Evolutionary conservation across 1,140 invertebrate species (phyloP).

Genomic region (Drosophila lacertosa): DNA sequence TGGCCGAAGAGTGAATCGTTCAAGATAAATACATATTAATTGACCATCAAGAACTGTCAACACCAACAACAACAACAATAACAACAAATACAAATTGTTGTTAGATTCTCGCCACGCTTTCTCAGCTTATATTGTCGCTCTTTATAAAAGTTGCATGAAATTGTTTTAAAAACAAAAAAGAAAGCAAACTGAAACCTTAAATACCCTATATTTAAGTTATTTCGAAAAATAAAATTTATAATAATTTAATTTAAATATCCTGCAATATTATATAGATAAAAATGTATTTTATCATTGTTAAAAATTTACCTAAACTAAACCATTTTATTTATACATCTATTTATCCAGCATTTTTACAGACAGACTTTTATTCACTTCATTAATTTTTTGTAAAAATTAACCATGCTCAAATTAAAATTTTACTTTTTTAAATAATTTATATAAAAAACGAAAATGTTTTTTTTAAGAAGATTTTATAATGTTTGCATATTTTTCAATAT

Average conservation of each 20-base stretch:
- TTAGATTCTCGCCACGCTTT: constrained; percentile 76
- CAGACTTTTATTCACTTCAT: too few relatives aligned
- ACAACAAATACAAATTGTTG: constrained; percentile 54
- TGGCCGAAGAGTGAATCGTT: constrained; percentile 34
- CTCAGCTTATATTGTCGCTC: constrained; percentile 32
- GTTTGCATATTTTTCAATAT: too few relatives aligned
- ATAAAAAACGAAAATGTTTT: too few relatives aligned
- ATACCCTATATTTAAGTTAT: constrained; percentile 27
- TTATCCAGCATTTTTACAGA: too few relatives aligned
- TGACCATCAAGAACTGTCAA: constrained; percentile 68
- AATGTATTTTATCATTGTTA: background rate
- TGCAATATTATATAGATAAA: background rate
- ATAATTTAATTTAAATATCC: too few relatives aligned
- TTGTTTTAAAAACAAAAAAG: constrained; percentile 23
- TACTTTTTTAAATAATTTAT: too few relatives aligned
- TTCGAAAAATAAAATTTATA: background rate
- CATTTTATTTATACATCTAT: too few relatives aligned
- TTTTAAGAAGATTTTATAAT: too few relatives aligned
- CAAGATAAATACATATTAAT: constrained; percentile 69
- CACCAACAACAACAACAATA: constrained; percentile 43
- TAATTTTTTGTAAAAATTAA: too few relatives aligned
- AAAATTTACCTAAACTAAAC: background rate
- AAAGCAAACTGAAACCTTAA: background rate
- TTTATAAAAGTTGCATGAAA: constrained; percentile 61
- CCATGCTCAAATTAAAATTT: too few relatives aligned